Percentiles rank a stretch among this genome's conserved stretches.
Evolutionary conservation across 2,113 vertebrate genomes (phyloP).

Genomic region (Microtus richardsoni): DNA sequence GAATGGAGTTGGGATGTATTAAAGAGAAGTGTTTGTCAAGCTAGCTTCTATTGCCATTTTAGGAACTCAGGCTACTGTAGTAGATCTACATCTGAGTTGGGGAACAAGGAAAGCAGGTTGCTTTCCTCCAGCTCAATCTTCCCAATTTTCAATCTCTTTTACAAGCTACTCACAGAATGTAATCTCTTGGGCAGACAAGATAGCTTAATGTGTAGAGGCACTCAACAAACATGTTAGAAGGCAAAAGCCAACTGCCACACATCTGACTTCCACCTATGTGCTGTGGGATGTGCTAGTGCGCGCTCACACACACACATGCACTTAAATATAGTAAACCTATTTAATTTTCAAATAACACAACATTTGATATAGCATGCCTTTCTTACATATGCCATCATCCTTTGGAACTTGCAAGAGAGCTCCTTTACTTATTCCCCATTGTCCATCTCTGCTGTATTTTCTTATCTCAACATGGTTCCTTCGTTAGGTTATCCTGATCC

Average conservation of each 20-base stretch:
- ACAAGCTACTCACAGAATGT: background rate
- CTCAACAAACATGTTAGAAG: background rate
- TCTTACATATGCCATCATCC: background rate
- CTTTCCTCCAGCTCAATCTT: background rate
- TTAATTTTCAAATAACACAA: background rate
- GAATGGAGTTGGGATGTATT: background rate
- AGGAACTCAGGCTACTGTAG: background rate
- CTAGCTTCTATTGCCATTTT: background rate
- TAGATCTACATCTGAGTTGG: background rate
- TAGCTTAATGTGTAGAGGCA: background rate
- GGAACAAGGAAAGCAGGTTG: background rate
- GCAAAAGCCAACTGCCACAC: background rate
- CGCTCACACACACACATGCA: background rate
- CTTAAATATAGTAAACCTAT: background rate
- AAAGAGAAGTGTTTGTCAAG: background rate
- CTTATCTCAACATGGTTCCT: background rate
- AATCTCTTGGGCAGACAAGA: background rate
- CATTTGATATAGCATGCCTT: background rate
- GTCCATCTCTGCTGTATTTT: background rate
- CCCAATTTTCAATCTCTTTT: background rate
- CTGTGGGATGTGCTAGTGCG: accelerated
- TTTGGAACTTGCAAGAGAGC: background rate
- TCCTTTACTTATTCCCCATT: background rate
- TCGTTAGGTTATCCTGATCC: background rate
- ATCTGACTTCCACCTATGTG: background rate